phyloP scores from a whole-genome alignment of 2,113 vertebrate genomes.

The Hystrix brachyura region DNA sequence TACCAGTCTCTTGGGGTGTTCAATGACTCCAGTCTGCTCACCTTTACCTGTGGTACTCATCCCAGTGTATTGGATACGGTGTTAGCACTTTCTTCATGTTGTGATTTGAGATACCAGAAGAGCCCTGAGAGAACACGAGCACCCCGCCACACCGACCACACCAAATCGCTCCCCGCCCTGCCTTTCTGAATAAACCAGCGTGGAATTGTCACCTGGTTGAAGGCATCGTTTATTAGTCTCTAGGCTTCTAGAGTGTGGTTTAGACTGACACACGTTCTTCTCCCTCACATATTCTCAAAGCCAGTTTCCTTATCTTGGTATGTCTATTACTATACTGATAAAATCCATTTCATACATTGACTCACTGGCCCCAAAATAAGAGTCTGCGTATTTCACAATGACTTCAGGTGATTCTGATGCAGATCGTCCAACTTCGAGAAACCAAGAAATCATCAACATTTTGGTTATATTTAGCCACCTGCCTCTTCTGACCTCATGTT shows the following conservation, averaged over 20 bases:
- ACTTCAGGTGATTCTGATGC: background rate
- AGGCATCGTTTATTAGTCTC: background rate
- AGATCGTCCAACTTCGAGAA: background rate
- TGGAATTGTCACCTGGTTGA: background rate
- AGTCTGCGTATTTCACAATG: background rate
- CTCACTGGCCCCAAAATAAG: background rate
- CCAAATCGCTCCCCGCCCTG: background rate
- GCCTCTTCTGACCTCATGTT: conserved; percentile 4
- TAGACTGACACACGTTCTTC: background rate
- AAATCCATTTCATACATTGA: conserved; percentile 4
- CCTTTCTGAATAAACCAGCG: background rate
- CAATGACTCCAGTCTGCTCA: background rate
- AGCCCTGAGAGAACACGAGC: background rate
- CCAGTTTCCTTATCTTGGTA: background rate
- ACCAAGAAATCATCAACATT: background rate
- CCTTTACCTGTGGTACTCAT: background rate
- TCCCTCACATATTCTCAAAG: background rate
- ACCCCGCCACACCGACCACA: background rate
- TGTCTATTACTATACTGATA: background rate
- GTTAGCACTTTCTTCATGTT: background rate
- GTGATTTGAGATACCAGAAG: background rate
- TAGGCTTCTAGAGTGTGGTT: background rate
- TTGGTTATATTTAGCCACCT: background rate
- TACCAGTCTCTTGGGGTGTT: background rate
- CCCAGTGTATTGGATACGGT: background rate